Evolutionary conservation across 23 tunicate species (phyloP), one percentile per base, ranked within the genome.

Genomic region (Corella eumyota): DNA sequence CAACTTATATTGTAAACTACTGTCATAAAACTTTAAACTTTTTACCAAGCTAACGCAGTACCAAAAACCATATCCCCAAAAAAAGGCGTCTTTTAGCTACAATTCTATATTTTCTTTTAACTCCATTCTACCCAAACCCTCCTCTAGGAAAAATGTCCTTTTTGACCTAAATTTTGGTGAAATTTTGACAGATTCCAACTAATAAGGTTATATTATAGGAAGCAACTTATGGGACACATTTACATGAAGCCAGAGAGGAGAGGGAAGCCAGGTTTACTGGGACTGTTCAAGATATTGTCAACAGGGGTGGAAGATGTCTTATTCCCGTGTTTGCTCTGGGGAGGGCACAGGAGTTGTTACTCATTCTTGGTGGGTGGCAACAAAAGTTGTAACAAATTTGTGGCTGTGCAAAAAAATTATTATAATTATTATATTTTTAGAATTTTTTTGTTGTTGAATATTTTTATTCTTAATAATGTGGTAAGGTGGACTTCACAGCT

Each of bases 251-350:
- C 0, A 69, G 97, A 32, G 97, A 90, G 11, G 97, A 90, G 36
- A 47, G 97, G 54, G 97, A 90, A 68, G 55, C 68, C 5, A 67
- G 97, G 33, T 90, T 90, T 36, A 90, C 97, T 25, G 69, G 61
- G 68, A 80, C 82, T 0, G 83, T 90, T 2, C 81, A 73, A 58
- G 90, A 79, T 48, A 90, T 90, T 47, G 90, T 90, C 4, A 80
- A 74, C 68, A 61, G 97, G 61, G 97, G 97, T 30, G 97, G 97
- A 45, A 62, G 97, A 68, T 90, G 97, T 68, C 90, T 90, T 11
- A 90, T 90, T 32, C 97, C 97, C 24, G 97, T 90, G 34, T 90
- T 90, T 63, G 97, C 97, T 6, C 67, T 90, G 34, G 97, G 97
- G 34, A 61, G 97, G 50, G 97, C 97, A 0, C 97, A 90, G 46